Base-by-base conservation (phyloP, 2,797 vertebrate genomes). In the Sebastes iracundus region DNA sequence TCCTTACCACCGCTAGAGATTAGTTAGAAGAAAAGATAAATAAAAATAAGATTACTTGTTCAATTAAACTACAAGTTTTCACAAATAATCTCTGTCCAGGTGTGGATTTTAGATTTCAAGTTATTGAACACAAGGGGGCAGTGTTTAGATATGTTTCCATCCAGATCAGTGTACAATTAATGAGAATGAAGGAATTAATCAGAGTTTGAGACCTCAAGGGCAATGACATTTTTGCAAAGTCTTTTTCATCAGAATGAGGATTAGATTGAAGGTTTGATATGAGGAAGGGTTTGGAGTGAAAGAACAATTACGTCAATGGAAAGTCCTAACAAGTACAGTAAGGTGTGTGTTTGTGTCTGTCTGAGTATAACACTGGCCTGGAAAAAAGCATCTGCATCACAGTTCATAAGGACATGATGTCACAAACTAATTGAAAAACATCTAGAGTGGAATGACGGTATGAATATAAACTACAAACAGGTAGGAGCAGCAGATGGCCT, bases 1-100 rank as follows among this genome's bases (percentile, higher is more conserved):
- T 95, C 96, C 76, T 96, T 97, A 12, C 97, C 95, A 0, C 97
- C 95, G 20, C 98, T 99, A 90, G 13, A 71, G 23, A 66, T 66
- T 0, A 75, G 20, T 27, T 2, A 80, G 4, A 79, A 83, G 7
- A 75, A 61, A n/a, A 65, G 6, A 27, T 18, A n/a, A 22, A 58
- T 22, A 42, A 25, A 49, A 75, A 61, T 33, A 6, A 13, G 28
- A 33, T 1, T 46, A 2, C n/a, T 4, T 28, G 3, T 74, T 56
- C 11, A 2, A 61, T 16, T 27, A 3, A 58, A 9, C 5, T 60
- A 13, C 46, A 62, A 20, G n/a, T 2, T 35, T 38, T 62, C 10
- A 68, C 9, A 77, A 59, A 70, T 20, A 60, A 13, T 46, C 18
- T 73, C 2, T 20, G 7, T 52, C 7, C 25, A 16, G 3, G 5